Evolutionary conservation across 1,140 invertebrate genomes (phyloP).

Genomic region (Macrobrachium nipponense): DNA sequence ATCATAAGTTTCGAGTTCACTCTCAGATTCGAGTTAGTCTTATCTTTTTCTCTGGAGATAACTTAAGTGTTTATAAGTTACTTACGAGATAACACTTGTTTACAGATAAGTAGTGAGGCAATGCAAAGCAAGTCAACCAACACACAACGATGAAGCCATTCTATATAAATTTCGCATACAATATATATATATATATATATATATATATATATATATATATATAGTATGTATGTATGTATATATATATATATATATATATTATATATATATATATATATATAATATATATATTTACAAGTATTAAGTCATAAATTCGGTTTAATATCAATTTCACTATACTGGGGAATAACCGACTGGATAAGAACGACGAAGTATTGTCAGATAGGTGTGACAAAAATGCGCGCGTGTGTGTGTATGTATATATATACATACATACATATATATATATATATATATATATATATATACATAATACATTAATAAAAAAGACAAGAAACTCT

Average conservation of each 20-base stretch:
- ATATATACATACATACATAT: constrained; percentile 7
- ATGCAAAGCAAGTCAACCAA: too few relatives aligned
- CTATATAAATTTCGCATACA: neutral
- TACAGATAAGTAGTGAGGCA: too few relatives aligned
- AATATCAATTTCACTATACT: too few relatives aligned
- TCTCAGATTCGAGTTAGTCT: too few relatives aligned
- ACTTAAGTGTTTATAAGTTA: too few relatives aligned
- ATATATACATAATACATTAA: neutral
- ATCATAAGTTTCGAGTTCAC: too few relatives aligned
- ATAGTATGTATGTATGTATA: constrained; percentile 9
- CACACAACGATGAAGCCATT: neutral
- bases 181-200: neutral
- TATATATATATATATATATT: constrained; percentile 15
- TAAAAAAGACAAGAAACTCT: too few relatives aligned
- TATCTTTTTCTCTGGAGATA: too few relatives aligned
- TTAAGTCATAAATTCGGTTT: neutral
- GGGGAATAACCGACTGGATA: too few relatives aligned
- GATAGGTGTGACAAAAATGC: neutral
- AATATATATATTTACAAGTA: neutral
- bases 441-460: constrained; percentile 18
- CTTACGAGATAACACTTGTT: too few relatives aligned
- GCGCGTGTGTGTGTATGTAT: neutral
- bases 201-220: constrained; percentile 18
- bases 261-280: constrained; percentile 5
- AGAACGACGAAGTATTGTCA: too few relatives aligned